Base-by-base conservation (phyloP, 2,888 invertebrate genomes). In the Cheiracanthium punctorium region DNA sequence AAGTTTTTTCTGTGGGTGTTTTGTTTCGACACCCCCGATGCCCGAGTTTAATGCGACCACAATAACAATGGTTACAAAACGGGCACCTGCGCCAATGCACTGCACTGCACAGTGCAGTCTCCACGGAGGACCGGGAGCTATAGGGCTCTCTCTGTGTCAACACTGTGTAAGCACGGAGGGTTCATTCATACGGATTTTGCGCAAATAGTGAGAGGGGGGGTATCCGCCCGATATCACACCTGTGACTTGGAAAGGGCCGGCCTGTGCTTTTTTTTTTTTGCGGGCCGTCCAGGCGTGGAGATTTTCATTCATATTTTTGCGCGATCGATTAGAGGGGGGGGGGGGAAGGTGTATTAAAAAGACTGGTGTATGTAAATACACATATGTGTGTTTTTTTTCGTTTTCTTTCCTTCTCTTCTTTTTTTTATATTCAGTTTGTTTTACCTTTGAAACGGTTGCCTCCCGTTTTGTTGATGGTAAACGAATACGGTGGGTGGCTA, bases 1-100 rank as follows among this genome's bases (percentile, higher is more conserved):
- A 20, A 32, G 37, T 33, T 43, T 73, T 52, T 17, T 24, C 17
- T 48, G 33, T 65, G 48, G 37, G 43, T 72, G 73, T 77, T 84
- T 77, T 77, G 82, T 77, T 84, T 85, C 84, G 79, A 43, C 82
- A 58, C 14, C 48, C 77, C 65, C 12, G 28, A 10, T n/a, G n/a
- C 20, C 58, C 29, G 41, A 82, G 76, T 79, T 79, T 79, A 84
- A 74, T 79, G 41, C 84, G 69, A 85, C 84, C 84, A 79, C 84
- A 85, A 85, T 79, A 85, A 85, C 84, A 79, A 72, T 37, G 32
- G 77, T 32, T 48, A 52, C 71, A n/a, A 77, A 33, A 37, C 64
- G 37, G 79, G 84, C 84, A 85, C 84, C 84, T 85, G 84, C 84
- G n/a, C n/a, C n/a, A n/a, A n/a, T n/a, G 82, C 58, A 74, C 32